phyloP scores from a whole-genome alignment of 1,140 invertebrate species.

The Octopus bimaculoides region DNA sequence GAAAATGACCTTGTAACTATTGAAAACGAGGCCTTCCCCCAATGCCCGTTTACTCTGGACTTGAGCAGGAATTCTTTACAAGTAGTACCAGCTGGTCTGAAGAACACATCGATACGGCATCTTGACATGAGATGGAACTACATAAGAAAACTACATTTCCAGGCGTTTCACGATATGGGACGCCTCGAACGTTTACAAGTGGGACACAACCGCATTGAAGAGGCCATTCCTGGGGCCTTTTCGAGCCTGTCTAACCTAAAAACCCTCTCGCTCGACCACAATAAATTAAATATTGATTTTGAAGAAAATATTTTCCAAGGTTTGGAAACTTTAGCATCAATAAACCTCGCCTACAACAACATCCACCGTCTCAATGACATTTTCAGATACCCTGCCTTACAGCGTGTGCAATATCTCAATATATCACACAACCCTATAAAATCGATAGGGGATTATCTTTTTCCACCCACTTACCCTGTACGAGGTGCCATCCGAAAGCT shows the following conservation, averaged over 20 bases:
- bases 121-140: not conserved
- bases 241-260: not conserved
- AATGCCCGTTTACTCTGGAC: not conserved
- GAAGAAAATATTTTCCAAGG: constrained; percentile 2
- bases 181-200: not conserved
- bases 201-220: not conserved
- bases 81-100: not conserved
- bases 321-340: not conserved
- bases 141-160: not conserved
- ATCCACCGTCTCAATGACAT: not conserved
- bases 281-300: not conserved
- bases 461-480: not conserved
- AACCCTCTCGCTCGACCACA: not conserved
- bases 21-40: not conserved
- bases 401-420: not conserved
- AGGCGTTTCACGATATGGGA: not conserved
- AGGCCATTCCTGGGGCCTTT: not conserved
- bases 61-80: not conserved
- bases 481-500: not conserved
- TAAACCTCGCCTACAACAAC: not conserved
- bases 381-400: not conserved
- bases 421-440: not conserved
- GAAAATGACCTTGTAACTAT: not conserved
- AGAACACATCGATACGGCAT: not conserved
- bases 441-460: not conserved